A percentile compares a stretch with the other conserved stretches of the same genome.
Conservation (phyloP, 2,797 vertebrate species). For the Sebastes wilsoni region DNA sequence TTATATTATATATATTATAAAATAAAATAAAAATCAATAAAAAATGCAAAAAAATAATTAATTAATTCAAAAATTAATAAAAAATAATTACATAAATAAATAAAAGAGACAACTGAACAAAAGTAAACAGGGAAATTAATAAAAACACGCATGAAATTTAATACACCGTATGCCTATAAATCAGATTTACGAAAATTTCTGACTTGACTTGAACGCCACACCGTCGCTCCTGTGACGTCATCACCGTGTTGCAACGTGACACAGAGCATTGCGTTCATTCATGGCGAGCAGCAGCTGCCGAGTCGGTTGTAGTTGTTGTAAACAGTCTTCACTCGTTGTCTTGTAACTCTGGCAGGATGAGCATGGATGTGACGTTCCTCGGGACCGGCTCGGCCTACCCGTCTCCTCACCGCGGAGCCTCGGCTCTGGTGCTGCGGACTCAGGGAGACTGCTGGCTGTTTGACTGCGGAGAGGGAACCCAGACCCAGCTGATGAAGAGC, state of each 20-base stretch:
- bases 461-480: slow-evolving; percentile 96
- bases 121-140: too few relatives aligned
- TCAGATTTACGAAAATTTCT: not conserved
- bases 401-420: slow-evolving; percentile 87
- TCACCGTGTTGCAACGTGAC: slow-evolving; percentile 18
- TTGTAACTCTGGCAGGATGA: slow-evolving; percentile 65
- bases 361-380: slow-evolving; percentile 93
- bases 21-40: too few relatives aligned
- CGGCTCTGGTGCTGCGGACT: slow-evolving; percentile 88
- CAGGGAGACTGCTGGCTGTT: slow-evolving; percentile 94
- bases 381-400: slow-evolving; percentile 93
- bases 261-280: not conserved
- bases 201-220: not conserved
- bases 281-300: too few relatives aligned
- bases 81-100: too few relatives aligned
- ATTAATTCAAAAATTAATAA: too few relatives aligned
- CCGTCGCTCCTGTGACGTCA: slow-evolving; percentile 47
- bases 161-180: too few relatives aligned
- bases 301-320: too few relatives aligned
- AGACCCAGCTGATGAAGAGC: slow-evolving; percentile 94
- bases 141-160: too few relatives aligned
- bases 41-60: too few relatives aligned
- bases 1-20: too few relatives aligned
- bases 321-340: accelerated
- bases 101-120: too few relatives aligned